Base-by-base conservation (phyloP, 1,140 invertebrate species). In the Triops longicaudatus region DNA sequence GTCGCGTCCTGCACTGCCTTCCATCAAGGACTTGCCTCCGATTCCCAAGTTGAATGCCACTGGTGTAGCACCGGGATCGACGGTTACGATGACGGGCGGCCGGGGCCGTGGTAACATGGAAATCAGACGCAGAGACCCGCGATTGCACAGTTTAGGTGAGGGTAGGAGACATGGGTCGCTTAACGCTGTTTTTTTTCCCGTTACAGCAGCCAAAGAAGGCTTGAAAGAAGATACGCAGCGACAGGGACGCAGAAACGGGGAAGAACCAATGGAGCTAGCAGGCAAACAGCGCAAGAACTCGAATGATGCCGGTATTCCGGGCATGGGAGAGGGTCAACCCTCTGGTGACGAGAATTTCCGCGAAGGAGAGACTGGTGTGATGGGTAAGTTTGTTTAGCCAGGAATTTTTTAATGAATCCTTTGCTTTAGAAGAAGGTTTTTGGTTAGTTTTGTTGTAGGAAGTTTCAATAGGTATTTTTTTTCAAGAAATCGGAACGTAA, bases 11-110 rank as follows among this genome's bases (percentile, higher is more conserved):
- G 10, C 50, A 63, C 50, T 63, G 14, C 50, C 50, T 22, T 63
- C 76, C 1, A 44, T 72, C 37, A 76, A 76, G 14, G 50, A 50
- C 11, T 28, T 76, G 76, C 76, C 76, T 31, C 50, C 42, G 26
- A 76, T 76, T 42, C 76, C 76, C 17, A 76, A 76, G 31, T 42
- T 76, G 50, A 63, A 9, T 6, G 10, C 50, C 50, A 14, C 50
- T 63, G 50, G 50, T 63, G 50, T 63, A 4, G 50, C 50, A 63
- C n/a, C 50, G 50, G 50, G 17, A 6, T 9, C 50, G 17, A 63
- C 50, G 0, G 10, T 22, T n/a, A 22, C 50, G 50, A 63, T 22
- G 50, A 63, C 22, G 50, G 50, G 50, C 50, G 50, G 50, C 14
- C 50, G 50, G 50, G 50, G 50, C 50, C 26, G 31, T 75, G 43